Evolutionary conservation across 2,113 vertebrate genomes (phyloP), one percentile per base, ranked within the genome.

Genomic region (Triplophysa rosa): DNA sequence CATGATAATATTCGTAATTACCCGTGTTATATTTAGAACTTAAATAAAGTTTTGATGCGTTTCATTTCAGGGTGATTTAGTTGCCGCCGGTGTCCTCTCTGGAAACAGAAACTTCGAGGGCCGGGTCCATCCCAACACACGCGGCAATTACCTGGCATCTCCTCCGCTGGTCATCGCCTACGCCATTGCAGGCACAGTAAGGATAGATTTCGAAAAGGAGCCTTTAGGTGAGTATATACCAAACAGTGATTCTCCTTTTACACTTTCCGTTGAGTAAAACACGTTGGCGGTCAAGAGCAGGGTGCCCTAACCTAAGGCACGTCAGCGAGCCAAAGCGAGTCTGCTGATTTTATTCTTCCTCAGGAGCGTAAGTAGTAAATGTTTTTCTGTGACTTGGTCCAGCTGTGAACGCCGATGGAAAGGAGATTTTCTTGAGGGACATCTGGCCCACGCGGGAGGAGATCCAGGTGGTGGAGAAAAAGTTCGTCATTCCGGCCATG

Each of bases 81-180:
- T 99, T 0, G 96, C 95, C 0, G 95, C 95, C 12, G 97, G 98
- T 0, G 87, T 99, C 7, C 88, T 99, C 0, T 99, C 97, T 77
- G 98, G 98, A 16, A 99, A 99, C 82, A 93, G 98, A 84, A 99
- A 99, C 89, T 99, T 99, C 7, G 98, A 99, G 90, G 98, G 97
- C 0, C 94, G 98, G 49, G 96, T 99, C 45, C 98, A 99, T 83
- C 98, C 97, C 77, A 96, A 97, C 84, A 99, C 97, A 10, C 94
- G 97, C 58, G 97, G 97, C 56, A 99, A 99, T 88, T 99, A 98
- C 82, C 89, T 99, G 76, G 95, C 97, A 0, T 99, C 98, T 0
- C 97, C 98, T 0, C 96, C 93, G 0, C 91, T 99, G 37, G 98
- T 99, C 52, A 98, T 99, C 26, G 97, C 97, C 1, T 99, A 99